Percentiles rank a stretch among this genome's conserved stretches.
phyloP scores from a whole-genome alignment of 2,113 vertebrate genomes.

The Excalfactoria chinensis region DNA sequence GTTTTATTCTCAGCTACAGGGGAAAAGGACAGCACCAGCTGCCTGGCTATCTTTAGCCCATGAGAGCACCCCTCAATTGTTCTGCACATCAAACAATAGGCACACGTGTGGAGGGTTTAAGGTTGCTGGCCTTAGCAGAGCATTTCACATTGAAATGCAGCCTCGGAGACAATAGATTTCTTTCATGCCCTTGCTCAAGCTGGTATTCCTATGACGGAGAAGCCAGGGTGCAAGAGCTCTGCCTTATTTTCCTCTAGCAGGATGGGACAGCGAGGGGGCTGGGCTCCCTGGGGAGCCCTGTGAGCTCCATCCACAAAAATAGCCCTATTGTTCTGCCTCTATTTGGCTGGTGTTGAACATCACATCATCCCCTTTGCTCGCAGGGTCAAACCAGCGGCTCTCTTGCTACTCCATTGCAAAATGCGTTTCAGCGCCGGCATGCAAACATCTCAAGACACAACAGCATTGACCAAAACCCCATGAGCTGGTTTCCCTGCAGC shows the following conservation, averaged over 20 bases:
- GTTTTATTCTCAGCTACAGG: constrained; percentile 78
- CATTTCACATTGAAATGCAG: background rate
- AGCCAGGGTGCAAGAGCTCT: background rate
- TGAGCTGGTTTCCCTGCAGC: background rate
- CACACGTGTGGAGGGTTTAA: constrained; percentile 2
- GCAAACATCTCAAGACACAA: background rate
- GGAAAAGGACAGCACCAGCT: constrained; percentile 83
- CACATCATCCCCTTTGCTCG: background rate
- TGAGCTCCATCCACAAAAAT: background rate
- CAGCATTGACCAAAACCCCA: background rate
- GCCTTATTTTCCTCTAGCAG: background rate
- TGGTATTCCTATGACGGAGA: background rate
- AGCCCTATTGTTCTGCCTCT: constrained; percentile 21
- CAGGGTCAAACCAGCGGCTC: background rate
- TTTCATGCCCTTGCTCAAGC: background rate
- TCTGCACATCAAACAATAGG: constrained; percentile 82
- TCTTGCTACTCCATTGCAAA: background rate
- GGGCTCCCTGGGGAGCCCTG: background rate
- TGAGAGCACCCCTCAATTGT: constrained; percentile 82
- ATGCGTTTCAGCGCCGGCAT: rapidly evolving
- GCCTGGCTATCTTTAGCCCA: constrained; percentile 81
- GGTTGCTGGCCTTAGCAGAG: constrained; percentile 31
- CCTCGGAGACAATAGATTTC: constrained; percentile 37
- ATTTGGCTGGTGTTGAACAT: background rate
- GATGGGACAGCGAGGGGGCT: background rate